Evolutionary conservation across 2,797 vertebrate genomes (phyloP).

Genomic region (Percopsis omiscomaycus): DNA sequence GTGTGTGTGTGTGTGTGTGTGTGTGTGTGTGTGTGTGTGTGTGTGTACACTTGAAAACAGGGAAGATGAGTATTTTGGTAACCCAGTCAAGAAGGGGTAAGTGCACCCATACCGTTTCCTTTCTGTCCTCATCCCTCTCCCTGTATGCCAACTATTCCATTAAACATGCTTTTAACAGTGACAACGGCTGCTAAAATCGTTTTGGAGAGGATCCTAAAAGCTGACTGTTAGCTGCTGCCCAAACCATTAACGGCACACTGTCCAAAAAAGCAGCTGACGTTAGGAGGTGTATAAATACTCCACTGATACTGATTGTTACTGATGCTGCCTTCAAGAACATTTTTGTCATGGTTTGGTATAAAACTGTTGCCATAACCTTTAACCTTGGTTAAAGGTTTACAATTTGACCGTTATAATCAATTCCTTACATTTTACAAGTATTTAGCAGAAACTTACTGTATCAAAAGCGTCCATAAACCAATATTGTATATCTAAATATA

Average conservation of each 20-base stretch:
- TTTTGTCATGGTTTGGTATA: no score
- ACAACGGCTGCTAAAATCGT: slow-evolving; percentile 48
- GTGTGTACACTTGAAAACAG: slow-evolving; percentile 1
- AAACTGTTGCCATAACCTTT: no score
- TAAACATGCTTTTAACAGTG: slow-evolving; percentile 54
- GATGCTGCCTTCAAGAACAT: no score
- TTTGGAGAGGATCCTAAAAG: slow-evolving; percentile 60
- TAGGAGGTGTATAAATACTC: slow-evolving; percentile 16
- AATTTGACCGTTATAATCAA: no score
- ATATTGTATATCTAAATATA: no score
- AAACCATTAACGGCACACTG: slow-evolving; percentile 20
- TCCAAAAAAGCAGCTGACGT: slow-evolving; percentile 25
- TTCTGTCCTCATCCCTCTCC: background rate
- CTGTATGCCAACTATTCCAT: slow-evolving; percentile 53
- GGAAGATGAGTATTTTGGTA: slow-evolving; percentile 11
- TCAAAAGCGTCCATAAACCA: background rate
- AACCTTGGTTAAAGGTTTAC: no score
- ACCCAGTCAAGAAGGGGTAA: slow-evolving; percentile 50
- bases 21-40: slow-evolving; percentile 6
- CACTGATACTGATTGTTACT: background rate
- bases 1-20: slow-evolving; percentile 3
- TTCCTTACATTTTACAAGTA: no score
- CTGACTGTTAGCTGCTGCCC: slow-evolving; percentile 17
- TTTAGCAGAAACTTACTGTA: no score
- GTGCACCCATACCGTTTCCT: background rate